Evolutionary conservation across 92 coral and sea anemone genomes (phyloP).

Genomic region (Pocillopora grandis): DNA sequence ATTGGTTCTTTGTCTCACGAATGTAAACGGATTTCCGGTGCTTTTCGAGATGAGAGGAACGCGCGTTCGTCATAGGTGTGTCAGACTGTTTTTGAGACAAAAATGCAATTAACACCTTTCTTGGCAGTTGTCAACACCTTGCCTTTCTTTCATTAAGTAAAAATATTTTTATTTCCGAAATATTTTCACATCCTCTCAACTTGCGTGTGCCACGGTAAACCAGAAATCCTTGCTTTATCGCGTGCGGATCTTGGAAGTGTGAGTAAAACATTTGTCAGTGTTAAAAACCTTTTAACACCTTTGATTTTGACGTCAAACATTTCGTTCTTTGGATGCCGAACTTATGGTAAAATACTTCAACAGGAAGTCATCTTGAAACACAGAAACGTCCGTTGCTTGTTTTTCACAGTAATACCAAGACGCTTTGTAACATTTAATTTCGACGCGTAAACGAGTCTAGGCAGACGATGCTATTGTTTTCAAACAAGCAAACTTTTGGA

Average conservation of each 20-base stretch:
- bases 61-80: background rate
- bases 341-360: conserved; percentile 11
- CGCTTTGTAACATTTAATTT: background rate
- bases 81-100: background rate
- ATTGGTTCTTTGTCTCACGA: no score
- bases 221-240: conserved; percentile 17
- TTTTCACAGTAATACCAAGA: background rate
- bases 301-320: conserved; percentile 30
- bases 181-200: conserved; percentile 1
- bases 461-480: background rate
- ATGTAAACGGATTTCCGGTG: no score
- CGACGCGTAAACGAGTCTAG: background rate
- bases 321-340: conserved; percentile 30
- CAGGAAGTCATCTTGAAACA: conserved; percentile 13
- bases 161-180: conserved; percentile 25
- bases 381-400: background rate
- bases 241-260: conserved; percentile 36
- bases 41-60: background rate
- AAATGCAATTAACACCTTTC: conserved; percentile 12
- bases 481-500: background rate
- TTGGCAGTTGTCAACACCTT: conserved; percentile 14
- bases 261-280: background rate
- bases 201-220: conserved; percentile 10
- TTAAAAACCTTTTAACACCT: conserved; percentile 32
- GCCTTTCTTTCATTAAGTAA: background rate